A percentile compares a stretch with the other conserved stretches of the same genome.
Conservation (phyloP, 2,797 vertebrate species). For the Microcaecilia unicolor region DNA sequence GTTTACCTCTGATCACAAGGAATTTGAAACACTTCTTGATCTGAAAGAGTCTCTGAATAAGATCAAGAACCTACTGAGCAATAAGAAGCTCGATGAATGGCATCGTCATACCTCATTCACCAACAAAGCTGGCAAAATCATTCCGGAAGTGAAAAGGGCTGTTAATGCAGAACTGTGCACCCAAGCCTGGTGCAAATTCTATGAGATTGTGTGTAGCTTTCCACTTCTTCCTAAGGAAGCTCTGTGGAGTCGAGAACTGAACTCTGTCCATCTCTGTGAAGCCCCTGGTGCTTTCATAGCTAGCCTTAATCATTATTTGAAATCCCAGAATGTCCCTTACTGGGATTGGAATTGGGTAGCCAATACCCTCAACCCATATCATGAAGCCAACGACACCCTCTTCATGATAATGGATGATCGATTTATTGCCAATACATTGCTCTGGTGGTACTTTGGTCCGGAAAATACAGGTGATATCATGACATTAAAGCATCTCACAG, state of each 20-base stretch:
- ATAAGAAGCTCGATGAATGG: slow-evolving; percentile 85
- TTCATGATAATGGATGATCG: slow-evolving; percentile 84
- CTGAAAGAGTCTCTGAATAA: slow-evolving; percentile 79
- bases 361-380: slow-evolving; percentile 87
- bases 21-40: slow-evolving; percentile 55
- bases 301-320: slow-evolving; percentile 84
- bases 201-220: slow-evolving; percentile 78
- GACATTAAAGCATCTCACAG: slow-evolving; percentile 67
- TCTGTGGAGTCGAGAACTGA: slow-evolving; percentile 63
- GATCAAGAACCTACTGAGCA: slow-evolving; percentile 85
- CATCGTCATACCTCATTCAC: slow-evolving; percentile 88
- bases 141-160: slow-evolving; percentile 59
- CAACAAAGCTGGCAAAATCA: slow-evolving; percentile 82
- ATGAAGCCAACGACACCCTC: slow-evolving; percentile 76
- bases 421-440: slow-evolving; percentile 80
- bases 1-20: slow-evolving; percentile 46
- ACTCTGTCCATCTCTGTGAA: slow-evolving; percentile 87
- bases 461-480: slow-evolving; percentile 90
- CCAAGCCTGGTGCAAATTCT: slow-evolving; percentile 94
- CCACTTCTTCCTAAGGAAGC: slow-evolving; percentile 62
- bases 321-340: slow-evolving; percentile 64
- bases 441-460: slow-evolving; percentile 88
- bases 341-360: slow-evolving; percentile 83
- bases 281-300: slow-evolving; percentile 89
- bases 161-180: slow-evolving; percentile 88